Base-by-base conservation (phyloP, 2,113 vertebrate genomes). In the Hemiprocne comata region DNA sequence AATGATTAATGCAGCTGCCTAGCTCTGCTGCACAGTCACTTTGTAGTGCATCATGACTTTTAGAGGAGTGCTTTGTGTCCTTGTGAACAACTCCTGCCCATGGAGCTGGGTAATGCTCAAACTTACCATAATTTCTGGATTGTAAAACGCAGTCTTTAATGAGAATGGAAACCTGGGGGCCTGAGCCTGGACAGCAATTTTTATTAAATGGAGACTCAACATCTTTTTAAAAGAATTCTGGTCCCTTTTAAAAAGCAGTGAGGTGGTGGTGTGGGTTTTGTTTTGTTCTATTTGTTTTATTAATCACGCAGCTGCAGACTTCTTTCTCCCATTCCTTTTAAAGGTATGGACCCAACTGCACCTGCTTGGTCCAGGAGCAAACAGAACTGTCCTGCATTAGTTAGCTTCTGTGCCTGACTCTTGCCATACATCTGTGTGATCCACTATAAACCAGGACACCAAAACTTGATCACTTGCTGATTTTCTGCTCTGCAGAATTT, bases 131-230 rank as follows among this genome's bases (percentile, higher is more conserved):
- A 20, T 11, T 65, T 57, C 31, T 89, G 34, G 11, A 14, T 58
- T 86, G 89, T 46, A 36, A 83, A 78, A 72, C 36, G 24, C 11
- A 28, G 24, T 20, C 38, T 60, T 75, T 13, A 65, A 34, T 26
- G 53, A 72, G 9, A 10, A 24, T 25, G 55, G 31, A 62, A 81
- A 31, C 11, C 2, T 23, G 8, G 9, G 15, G 31, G 2, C 4
- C 33, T 66, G 28, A 55, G 71, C 17, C 42, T 36, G 29, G 17
- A 7, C n/a, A 13, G 23, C 26, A 4, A 16, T 65, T 79, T 17
- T 20, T n/a, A 0, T 65, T 73, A 33, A 64, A 73, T 13, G 31
- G 17, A 8, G 16, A 17, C 28, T 40, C 0, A 0, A 7, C 16
- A 80, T 36, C 4, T 4, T 6, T 77, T 65, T 21, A 48, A 48